A percentile compares a stretch with the other conserved stretches of the same genome.
phyloP scores from a whole-genome alignment of 2,113 vertebrate species.

The Xenopus laevis region DNA sequence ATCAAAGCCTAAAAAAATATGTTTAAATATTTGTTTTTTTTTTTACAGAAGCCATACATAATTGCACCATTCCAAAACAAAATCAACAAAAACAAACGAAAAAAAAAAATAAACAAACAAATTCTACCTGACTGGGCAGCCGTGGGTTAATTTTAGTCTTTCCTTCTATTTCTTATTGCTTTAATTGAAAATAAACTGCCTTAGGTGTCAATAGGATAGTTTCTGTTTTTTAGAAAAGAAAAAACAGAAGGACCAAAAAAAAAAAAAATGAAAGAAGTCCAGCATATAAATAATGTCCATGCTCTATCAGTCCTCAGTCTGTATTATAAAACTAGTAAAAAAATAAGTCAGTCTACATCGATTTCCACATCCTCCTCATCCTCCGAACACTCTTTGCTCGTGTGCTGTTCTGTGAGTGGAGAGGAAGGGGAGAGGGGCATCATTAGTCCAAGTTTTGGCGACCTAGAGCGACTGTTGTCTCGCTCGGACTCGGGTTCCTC shows the following conservation, averaged over 20 bases:
- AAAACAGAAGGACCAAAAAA: slow-evolving; percentile 3
- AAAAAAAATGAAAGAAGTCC: slow-evolving; percentile 21
- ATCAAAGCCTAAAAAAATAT: slow-evolving; percentile 61
- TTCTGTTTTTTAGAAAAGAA: slow-evolving; percentile 28
- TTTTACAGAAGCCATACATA: slow-evolving; percentile 72
- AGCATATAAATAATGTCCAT: slow-evolving; percentile 61
- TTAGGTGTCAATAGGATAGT: slow-evolving; percentile 48
- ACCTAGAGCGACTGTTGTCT: slow-evolving; percentile 66
- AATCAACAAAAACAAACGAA: slow-evolving; percentile 10
- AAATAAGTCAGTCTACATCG: slow-evolving; percentile 85
- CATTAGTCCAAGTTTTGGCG: slow-evolving; percentile 58
- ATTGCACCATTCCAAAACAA: slow-evolving; percentile 65
- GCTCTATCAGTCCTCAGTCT: slow-evolving; percentile 61
- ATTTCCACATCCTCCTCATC: slow-evolving; percentile 90
- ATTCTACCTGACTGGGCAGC: slow-evolving; percentile 55
- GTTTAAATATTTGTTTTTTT: slow-evolving; percentile 66
- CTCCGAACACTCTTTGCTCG: slow-evolving; percentile 85
- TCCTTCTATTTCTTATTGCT: slow-evolving; percentile 78
- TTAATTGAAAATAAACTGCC: slow-evolving; percentile 62
- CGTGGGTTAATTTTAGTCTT: slow-evolving; percentile 54
- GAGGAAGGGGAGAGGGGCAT: slow-evolving; percentile 77
- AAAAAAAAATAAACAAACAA: not conserved
- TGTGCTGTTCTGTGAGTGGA: slow-evolving; percentile 83
- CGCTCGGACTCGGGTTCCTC: slow-evolving; percentile 77
- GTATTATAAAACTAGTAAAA: slow-evolving; percentile 53